Base-by-base conservation (phyloP, 2,113 vertebrate species). In the Danionella cerebrum region DNA sequence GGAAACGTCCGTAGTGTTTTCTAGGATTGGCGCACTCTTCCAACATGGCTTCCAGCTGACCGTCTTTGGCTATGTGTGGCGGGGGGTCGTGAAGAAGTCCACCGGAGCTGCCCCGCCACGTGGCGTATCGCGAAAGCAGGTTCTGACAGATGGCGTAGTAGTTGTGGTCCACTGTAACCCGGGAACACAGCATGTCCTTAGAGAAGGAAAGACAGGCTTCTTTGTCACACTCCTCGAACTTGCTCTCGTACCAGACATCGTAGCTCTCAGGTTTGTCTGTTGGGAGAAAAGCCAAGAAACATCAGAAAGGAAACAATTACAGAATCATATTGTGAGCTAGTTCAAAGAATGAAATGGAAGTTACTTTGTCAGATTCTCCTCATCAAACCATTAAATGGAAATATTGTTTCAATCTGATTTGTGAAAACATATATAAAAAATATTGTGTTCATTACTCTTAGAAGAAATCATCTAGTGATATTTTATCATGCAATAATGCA, bases 121-220 rank as follows among this genome's bases (percentile, higher is more conserved):
- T 92, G 81, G 96, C 93, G 1, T 93, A 93, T 77, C 90, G 90
- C 4, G 92, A 98, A 74, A 99, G 86, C 70, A 99, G 92, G 85
- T 98, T 99, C 83, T 98, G 96, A 78, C 96, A 99, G 76, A 99
- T 52, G 33, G 96, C 96, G 5, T 99, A 99, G n/a, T 97, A 99
- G 84, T 99, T 99, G 85, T 99, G 96, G 87, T 99, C 96, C 83
- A 96, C 94, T 19, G 93, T 98, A 75, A 92, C 92, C 27, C 92
- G 88, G 66, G 92, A 90, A 74, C 96, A 99, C 22, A 99, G 92
- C 18, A 92, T 92, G 76, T 98, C 96, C 81, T 98, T 98, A 9
- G 96, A 99, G 84, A 98, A 99, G 11, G 96, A 98, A 44, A 99
- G 87, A 75, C 96, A 99, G 75, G 96, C 95, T 81, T 99, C 96